Evolutionary conservation across 2,888 invertebrate species (phyloP).

Genomic region (Conchocele bisecta): DNA sequence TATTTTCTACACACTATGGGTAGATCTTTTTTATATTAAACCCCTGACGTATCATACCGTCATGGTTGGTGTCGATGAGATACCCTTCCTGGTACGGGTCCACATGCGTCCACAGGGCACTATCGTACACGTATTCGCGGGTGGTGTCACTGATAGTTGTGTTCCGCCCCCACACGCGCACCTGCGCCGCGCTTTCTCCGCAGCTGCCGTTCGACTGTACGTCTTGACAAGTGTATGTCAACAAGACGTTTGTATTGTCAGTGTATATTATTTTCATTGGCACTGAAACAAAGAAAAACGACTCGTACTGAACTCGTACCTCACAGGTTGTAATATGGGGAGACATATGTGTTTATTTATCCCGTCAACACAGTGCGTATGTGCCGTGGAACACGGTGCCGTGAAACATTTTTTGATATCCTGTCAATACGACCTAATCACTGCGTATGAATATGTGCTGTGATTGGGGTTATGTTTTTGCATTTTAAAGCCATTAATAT

Average conservation of each 20-base stretch:
- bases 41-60: not conserved
- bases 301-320: no score
- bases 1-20: no score
- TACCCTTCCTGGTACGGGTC: not conserved
- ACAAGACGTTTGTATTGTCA: conserved; percentile 40
- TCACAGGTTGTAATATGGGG: no score
- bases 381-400: no score
- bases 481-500: no score
- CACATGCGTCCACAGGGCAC: conserved; percentile 19
- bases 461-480: no score
- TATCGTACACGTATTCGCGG: conserved; percentile 15
- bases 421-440: no score
- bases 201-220: conserved; percentile 46
- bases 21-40: not conserved
- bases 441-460: no score
- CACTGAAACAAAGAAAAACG: conserved; percentile 34
- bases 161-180: conserved; percentile 47
- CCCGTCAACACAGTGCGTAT: no score
- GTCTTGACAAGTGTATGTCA: conserved; percentile 53
- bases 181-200: conserved; percentile 18
- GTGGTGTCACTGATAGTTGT: conserved; percentile 21
- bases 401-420: no score
- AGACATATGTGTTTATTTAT: no score
- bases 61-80: not conserved
- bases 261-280: conserved; percentile 55